Percentiles rank a stretch among this genome's conserved stretches.
phyloP scores from a whole-genome alignment of 2,888 invertebrate species.

The Noctuana brunneofusca region DNA sequence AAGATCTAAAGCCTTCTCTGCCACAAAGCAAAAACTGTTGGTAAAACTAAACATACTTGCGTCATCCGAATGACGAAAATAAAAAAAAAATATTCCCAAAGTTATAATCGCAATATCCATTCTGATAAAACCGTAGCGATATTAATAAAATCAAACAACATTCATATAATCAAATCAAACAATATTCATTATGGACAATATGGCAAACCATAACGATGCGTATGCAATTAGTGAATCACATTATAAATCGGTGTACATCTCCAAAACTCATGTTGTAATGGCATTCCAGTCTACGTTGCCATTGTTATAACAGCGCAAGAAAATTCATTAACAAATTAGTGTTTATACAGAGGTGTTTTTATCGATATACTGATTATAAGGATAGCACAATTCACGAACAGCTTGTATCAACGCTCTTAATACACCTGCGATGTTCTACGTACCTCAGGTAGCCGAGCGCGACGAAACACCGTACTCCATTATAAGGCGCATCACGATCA shows the following conservation, averaged over 20 bases:
- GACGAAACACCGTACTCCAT: slow-evolving; percentile 42
- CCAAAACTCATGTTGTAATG: not conserved
- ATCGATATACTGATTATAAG: not conserved
- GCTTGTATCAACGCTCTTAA: not conserved
- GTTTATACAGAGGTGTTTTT: not conserved
- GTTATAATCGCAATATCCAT: not conserved
- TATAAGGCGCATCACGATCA: slow-evolving; percentile 35
- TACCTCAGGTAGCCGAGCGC: slow-evolving; percentile 47
- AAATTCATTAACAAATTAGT: not conserved
- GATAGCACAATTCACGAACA: not conserved
- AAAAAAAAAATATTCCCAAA: not conserved
- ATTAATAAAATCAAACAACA: slow-evolving; percentile 14
- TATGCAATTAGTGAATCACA: slow-evolving; percentile 16
- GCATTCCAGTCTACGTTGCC: not conserved
- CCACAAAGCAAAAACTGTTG: too few species aligned
- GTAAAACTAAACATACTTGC: not conserved
- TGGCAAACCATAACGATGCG: slow-evolving; percentile 12
- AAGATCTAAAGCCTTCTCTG: not conserved
- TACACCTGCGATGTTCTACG: slow-evolving; percentile 30
- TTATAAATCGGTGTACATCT: slow-evolving; percentile 14
- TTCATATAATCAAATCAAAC: too few species aligned
- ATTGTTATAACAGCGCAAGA: not conserved
- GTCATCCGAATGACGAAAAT: not conserved
- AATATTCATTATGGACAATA: not conserved
- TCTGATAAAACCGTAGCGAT: not conserved